Base-by-base conservation (phyloP, 2,113 vertebrate species). In the Pelmatolapia mariae region DNA sequence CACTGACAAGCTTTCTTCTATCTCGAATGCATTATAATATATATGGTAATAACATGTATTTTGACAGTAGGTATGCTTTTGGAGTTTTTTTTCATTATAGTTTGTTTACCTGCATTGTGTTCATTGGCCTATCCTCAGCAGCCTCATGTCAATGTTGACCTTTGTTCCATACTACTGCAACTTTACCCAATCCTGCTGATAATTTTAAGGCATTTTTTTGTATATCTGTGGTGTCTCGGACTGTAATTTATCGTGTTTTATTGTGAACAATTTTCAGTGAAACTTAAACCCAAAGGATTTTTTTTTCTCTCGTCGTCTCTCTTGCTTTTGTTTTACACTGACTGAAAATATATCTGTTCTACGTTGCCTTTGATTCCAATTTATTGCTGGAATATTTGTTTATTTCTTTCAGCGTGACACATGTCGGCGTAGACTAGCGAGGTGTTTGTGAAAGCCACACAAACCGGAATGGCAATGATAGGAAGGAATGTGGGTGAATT, bases 321-420 rank as follows among this genome's bases (percentile, higher is more conserved):
- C 83, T 92, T 24, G 57, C 88, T 86, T 91, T 89, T 91, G 88
- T 95, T 95, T 93, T 90, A 94, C 93, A 95, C 92, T 88, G 91
- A 95, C 90, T 96, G 94, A 96, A 89, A 90, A 92, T 94, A 91
- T 92, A 89, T 91, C 76, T 73, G 85, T 93, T 92, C 89, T 95
- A 90, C 91, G 93, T 96, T 96, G 95, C 96, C 95, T 96, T 96
- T 85, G 50, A 93, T 96, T 96, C 87, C 80, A 91, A 89, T 93
- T 90, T 90, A 81, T 90, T 91, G 94, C 94, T 95, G 94, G 94
- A 94, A 93, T 92, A 76, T 91, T 82, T 91, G 68, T 93, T 86
- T 86, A 56, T 90, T 94, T 85, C 82, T 93, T 94, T 95, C 82
- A 81, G 91, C 86, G 88, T 88, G 93, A 86, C 91, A 85, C 73